Evolutionary conservation across 2,888 invertebrate genomes (phyloP).

Genomic region (Ormyrus nitidulus): DNA sequence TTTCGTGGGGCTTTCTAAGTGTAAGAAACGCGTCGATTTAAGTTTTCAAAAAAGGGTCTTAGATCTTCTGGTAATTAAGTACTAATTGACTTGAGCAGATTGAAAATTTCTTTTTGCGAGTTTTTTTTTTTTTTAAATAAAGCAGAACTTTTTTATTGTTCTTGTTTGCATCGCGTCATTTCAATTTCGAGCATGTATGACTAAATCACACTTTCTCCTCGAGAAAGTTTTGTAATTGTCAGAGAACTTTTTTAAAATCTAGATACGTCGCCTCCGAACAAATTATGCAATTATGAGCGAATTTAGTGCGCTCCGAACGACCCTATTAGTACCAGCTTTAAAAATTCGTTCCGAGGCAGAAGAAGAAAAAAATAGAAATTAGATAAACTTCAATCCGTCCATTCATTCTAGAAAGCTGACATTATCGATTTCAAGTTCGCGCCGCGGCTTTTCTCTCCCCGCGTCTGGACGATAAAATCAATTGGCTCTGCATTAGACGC

Average conservation of each 20-base stretch:
- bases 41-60: too few species aligned
- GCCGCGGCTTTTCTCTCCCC: slow-evolving; percentile 5
- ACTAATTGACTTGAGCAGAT: too few species aligned
- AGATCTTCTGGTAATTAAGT: too few species aligned
- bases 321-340: neutral
- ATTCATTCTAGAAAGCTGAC: neutral
- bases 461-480: slow-evolving; percentile 8
- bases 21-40: too few species aligned
- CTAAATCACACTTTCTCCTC: slow-evolving; percentile 16
- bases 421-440: neutral
- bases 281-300: neutral
- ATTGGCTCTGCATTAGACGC: too few species aligned
- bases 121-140: too few species aligned
- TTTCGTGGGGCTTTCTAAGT: too few species aligned
- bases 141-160: neutral
- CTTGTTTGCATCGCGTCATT: too few species aligned
- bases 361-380: neutral
- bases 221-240: slow-evolving; percentile 36
- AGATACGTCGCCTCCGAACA: neutral
- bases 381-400: too few species aligned
- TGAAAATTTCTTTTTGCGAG: too few species aligned
- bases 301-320: too few species aligned
- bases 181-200: too few species aligned
- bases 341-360: neutral
- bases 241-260: neutral